Percentiles rank a stretch among this genome's conserved stretches.
phyloP scores from a whole-genome alignment of 2,888 invertebrate species.

The Flexamia atlantica region DNA sequence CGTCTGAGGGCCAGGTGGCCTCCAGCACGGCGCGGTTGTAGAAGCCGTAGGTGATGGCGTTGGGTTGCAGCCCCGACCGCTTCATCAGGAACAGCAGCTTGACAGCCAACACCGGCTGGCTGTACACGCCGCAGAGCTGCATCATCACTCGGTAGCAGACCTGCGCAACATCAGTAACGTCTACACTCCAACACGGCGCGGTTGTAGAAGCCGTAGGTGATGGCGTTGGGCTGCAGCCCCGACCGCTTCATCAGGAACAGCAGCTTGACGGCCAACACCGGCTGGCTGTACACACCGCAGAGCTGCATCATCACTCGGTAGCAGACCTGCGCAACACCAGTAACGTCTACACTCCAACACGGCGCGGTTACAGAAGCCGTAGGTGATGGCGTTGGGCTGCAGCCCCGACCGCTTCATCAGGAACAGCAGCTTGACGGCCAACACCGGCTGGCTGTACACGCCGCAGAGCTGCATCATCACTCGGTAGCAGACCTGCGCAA shows the following conservation, averaged over 20 bases:
- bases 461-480: constrained; percentile 99
- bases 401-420: constrained; percentile 96
- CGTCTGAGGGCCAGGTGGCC: constrained; percentile 95
- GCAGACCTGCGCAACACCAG: constrained; percentile 82
- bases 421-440: constrained; percentile 94
- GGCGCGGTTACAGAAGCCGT: constrained; percentile 90
- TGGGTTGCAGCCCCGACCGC: constrained; percentile 94
- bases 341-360: constrained; percentile 86
- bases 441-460: constrained; percentile 93
- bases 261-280: constrained; percentile 95
- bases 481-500: constrained; percentile 91
- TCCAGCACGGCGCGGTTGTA: constrained; percentile 92
- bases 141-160: constrained; percentile 99
- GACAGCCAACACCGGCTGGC: constrained; percentile 95
- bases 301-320: constrained; percentile 99
- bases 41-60: constrained; percentile 98
- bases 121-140: constrained; percentile 97
- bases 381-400: constrained; percentile 98
- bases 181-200: constrained; percentile 91
- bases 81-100: constrained; percentile 95
- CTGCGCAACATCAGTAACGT: constrained; percentile 73
- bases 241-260: constrained; percentile 94
- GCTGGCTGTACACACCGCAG: constrained; percentile 96
- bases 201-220: constrained; percentile 96
- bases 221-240: constrained; percentile 97